Conservation (phyloP, 2,113 vertebrate species). For the Cyprinodon brontotheroides region DNA sequence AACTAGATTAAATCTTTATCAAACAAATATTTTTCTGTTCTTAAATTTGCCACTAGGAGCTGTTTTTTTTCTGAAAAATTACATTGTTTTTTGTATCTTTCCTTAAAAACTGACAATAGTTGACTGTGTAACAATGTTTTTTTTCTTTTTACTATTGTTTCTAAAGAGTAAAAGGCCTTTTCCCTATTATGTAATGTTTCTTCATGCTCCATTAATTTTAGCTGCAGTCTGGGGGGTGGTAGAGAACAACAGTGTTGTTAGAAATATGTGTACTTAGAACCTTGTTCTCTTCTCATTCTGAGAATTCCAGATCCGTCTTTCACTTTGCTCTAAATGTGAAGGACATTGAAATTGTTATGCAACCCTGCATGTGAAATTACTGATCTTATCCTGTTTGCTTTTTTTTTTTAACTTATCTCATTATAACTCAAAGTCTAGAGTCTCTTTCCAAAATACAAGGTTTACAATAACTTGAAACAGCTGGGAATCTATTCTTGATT, state of each 20-base stretch:
- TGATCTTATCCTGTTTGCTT: neutral
- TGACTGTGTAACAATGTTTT: slow-evolving; percentile 10
- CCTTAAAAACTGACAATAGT: neutral
- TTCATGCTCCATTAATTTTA: slow-evolving; percentile 38
- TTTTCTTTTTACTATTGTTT: neutral
- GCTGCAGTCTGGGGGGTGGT: slow-evolving; percentile 23
- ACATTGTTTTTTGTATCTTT: neutral
- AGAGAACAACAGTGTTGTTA: slow-evolving; percentile 41
- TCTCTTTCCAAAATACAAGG: neutral
- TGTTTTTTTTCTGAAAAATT: neutral
- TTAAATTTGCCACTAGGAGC: neutral
- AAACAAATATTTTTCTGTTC: neutral
- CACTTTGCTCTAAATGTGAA: slow-evolving; percentile 11
- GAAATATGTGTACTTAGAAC: slow-evolving; percentile 32
- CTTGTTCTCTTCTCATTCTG: slow-evolving; percentile 8
- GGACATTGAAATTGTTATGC: slow-evolving; percentile 15
- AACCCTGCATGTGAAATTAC: neutral
- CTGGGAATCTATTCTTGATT: neutral
- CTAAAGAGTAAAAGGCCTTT: neutral
- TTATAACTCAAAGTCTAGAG: neutral
- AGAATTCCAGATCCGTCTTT: neutral
- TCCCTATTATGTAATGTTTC: neutral
- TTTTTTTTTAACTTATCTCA: neutral
- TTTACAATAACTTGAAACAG: neutral
- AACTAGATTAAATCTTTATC: neutral